phyloP scores from a whole-genome alignment of 2,888 invertebrate species.

The Eurytoma adleriae region DNA sequence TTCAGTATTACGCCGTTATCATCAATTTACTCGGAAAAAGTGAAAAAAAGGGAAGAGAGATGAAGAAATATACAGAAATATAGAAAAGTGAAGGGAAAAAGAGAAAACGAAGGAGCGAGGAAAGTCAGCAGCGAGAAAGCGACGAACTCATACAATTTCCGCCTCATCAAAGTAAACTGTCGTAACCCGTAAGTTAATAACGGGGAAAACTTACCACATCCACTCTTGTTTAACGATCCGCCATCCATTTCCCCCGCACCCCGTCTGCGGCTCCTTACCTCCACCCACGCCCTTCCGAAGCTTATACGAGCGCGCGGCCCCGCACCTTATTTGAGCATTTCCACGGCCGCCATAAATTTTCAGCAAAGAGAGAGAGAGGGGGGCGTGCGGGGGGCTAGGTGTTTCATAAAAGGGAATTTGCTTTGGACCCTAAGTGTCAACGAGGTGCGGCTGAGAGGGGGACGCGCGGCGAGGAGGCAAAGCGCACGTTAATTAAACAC shows the following conservation, averaged over 20 bases:
- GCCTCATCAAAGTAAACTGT: slow-evolving; percentile 20
- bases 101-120: neutral
- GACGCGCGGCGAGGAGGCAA: slow-evolving; percentile 35
- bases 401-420: slow-evolving; percentile 46
- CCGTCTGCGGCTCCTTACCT: neutral
- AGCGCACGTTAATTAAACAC: slow-evolving; percentile 61
- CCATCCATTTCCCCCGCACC: slow-evolving; percentile 13
- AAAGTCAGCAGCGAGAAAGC: neutral
- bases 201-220: slow-evolving; percentile 24
- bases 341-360: slow-evolving; percentile 41
- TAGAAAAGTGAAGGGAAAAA: too few species aligned
- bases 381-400: neutral
- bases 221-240: slow-evolving; percentile 23
- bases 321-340: neutral
- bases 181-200: slow-evolving; percentile 15
- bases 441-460: slow-evolving; percentile 23
- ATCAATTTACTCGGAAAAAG: neutral
- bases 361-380: neutral
- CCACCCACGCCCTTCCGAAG: neutral
- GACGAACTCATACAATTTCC: slow-evolving; percentile 2
- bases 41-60: too few species aligned
- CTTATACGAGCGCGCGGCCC: neutral
- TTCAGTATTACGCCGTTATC: neutral
- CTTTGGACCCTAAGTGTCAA: slow-evolving; percentile 55
- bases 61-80: too few species aligned